These are phyloP conservation scores for Hemiprocne comata DNA, from an alignment of 2,113 vertebrate species.

Conservation along the genomic window DNA sequence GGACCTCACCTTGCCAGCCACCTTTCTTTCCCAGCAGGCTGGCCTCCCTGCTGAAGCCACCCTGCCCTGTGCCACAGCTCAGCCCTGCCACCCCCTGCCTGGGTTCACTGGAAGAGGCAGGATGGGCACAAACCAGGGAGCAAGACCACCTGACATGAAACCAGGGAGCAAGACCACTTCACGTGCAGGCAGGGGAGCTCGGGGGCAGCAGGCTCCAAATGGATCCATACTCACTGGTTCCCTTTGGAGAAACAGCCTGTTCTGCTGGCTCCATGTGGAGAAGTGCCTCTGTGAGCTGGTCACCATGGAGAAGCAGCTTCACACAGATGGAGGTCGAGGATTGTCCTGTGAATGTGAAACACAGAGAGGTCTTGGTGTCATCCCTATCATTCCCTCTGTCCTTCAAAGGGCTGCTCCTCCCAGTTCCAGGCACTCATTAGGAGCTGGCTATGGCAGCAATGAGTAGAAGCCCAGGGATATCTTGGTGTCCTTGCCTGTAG, in stretches of 20 bases:
- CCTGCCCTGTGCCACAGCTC: rapidly evolving
- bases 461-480: not conserved
- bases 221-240: rapidly evolving
- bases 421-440: rapidly evolving
- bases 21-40: not conserved
- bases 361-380: rapidly evolving
- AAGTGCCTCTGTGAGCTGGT: rapidly evolving
- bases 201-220: not conserved
- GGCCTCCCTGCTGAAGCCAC: not conserved
- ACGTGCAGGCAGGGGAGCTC: rapidly evolving
- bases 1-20: not conserved
- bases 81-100: not conserved
- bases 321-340: rapidly evolving
- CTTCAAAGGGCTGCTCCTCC: not conserved
- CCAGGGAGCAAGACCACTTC: not conserved
- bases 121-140: not conserved
- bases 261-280: rapidly evolving
- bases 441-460: not conserved
- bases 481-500: not conserved
- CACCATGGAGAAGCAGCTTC: not conserved
- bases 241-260: rapidly evolving
- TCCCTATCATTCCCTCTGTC: not conserved
- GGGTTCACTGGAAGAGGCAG: not conserved
- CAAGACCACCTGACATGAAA: not conserved
- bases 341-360: not conserved